Conservation (phyloP, 2,888 invertebrate genomes). For the Synanthedon vespiformis region DNA sequence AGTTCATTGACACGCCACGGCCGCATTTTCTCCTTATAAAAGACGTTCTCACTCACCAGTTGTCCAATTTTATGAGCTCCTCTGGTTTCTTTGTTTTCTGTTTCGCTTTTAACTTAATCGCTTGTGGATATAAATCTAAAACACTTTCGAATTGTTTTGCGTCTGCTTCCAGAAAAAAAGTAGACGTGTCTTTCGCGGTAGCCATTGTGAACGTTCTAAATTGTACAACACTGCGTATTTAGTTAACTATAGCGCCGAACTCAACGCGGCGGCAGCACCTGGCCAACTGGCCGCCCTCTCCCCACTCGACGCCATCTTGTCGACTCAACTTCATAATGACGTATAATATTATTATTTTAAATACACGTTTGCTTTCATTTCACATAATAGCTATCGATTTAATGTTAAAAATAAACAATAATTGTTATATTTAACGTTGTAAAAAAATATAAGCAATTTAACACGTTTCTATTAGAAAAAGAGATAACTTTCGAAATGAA, state of each 20-base stretch:
- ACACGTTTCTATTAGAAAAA: too few species aligned
- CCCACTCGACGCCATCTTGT: conserved; percentile 70
- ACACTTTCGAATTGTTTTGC: conserved; percentile 89
- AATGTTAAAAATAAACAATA: background rate
- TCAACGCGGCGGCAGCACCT: conserved; percentile 73
- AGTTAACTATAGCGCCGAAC: conserved; percentile 71
- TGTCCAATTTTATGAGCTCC: conserved; percentile 93
- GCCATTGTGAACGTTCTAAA: conserved; percentile 79
- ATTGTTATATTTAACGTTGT: too few species aligned
- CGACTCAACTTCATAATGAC: conserved; percentile 58
- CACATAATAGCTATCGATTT: background rate
- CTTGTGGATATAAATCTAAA: conserved; percentile 91
- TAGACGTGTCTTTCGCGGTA: conserved; percentile 90
- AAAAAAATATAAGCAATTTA: too few species aligned
- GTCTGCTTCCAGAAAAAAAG: conserved; percentile 93
- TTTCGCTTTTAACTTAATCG: conserved; percentile 90
- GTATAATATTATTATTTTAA: conserved; percentile 60
- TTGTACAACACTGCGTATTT: conserved; percentile 69
- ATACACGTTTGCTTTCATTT: background rate
- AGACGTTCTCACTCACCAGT: conserved; percentile 84
- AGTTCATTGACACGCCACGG: conserved; percentile 73
- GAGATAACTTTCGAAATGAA: too few species aligned
- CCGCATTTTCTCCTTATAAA: conserved; percentile 69
- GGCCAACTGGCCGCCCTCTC: conserved; percentile 70
- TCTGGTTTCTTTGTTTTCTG: conserved; percentile 92